Evolutionary conservation across 2,797 vertebrate genomes (phyloP).

Genomic region (Gymnothorax javanicus): DNA sequence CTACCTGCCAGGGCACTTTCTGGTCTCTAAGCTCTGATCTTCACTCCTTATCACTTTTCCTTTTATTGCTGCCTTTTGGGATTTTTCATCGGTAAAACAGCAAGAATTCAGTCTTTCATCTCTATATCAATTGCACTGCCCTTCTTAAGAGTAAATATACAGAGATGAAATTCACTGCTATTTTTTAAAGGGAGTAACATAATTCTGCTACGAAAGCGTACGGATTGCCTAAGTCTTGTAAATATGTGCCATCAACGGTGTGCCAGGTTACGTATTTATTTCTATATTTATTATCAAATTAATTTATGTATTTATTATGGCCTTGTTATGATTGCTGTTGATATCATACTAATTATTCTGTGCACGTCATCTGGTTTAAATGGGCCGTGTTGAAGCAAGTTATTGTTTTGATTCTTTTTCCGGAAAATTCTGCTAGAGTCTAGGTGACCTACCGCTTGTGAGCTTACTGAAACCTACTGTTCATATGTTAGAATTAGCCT

Average conservation of each 20-base stretch:
- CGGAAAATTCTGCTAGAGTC: conserved; percentile 17
- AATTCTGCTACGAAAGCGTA: conserved; percentile 48
- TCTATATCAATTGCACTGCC: not conserved
- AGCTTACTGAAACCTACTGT: not conserved
- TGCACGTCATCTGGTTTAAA: conserved; percentile 22
- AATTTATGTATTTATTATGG: conserved; percentile 37
- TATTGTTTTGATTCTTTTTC: conserved; percentile 34
- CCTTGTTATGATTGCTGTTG: conserved; percentile 40
- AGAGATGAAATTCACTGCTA: conserved; percentile 43
- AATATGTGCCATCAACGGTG: conserved; percentile 48
- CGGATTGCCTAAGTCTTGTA: conserved; percentile 43
- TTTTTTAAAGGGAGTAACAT: conserved; percentile 58
- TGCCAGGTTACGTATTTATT: conserved; percentile 43
- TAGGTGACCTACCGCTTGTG: conserved; percentile 35
- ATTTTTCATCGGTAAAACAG: conserved; percentile 33
- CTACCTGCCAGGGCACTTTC: conserved; percentile 60
- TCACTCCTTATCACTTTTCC: conserved; percentile 28
- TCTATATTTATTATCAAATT: conserved; percentile 45
- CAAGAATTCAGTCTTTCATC: not conserved
- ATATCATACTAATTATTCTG: conserved; percentile 41
- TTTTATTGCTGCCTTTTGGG: conserved; percentile 21
- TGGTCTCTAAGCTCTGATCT: conserved; percentile 35
- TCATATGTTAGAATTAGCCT: not conserved
- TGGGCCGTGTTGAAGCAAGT: conserved; percentile 28
- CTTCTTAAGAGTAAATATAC: not conserved